Conservation (phyloP, 2,113 vertebrate species). For the Anthoscopus minutus region DNA sequence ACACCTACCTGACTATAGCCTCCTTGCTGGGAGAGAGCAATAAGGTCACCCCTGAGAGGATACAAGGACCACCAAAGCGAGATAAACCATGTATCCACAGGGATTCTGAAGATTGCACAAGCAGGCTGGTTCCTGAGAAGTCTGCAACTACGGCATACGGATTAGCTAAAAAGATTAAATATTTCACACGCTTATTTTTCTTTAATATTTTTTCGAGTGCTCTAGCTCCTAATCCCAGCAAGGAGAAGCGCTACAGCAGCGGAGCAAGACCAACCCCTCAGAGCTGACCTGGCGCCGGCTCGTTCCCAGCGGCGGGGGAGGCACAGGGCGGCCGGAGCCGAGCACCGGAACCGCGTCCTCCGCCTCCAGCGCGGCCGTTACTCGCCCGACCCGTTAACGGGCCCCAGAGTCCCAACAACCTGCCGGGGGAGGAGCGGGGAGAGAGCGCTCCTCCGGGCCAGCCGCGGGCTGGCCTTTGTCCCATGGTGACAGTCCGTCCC, state of each 20-base stretch:
- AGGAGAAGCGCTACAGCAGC: neutral
- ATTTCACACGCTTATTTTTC: neutral
- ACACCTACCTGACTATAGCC: neutral
- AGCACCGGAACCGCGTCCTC: neutral
- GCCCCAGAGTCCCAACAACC: neutral
- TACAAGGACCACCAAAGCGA: neutral
- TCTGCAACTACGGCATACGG: rapidly evolving
- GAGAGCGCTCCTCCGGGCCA: neutral
- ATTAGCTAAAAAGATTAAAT: neutral
- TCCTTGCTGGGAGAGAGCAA: neutral
- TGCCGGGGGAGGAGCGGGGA: no score
- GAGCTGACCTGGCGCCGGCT: neutral
- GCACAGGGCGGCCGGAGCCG: neutral
- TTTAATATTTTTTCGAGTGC: neutral
- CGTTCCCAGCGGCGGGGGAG: neutral
- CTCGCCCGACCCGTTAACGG: neutral
- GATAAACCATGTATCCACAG: neutral
- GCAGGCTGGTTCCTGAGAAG: neutral
- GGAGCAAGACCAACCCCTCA: rapidly evolving
- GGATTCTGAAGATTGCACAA: neutral
- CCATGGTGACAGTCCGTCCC: neutral
- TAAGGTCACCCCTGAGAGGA: neutral
- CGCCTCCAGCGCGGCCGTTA: neutral
- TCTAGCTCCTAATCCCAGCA: neutral
- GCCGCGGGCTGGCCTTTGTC: neutral